These are phyloP conservation scores for Gadus chalcogrammus DNA, from an alignment of 2,113 vertebrate genomes.

Conservation along the genomic window DNA sequence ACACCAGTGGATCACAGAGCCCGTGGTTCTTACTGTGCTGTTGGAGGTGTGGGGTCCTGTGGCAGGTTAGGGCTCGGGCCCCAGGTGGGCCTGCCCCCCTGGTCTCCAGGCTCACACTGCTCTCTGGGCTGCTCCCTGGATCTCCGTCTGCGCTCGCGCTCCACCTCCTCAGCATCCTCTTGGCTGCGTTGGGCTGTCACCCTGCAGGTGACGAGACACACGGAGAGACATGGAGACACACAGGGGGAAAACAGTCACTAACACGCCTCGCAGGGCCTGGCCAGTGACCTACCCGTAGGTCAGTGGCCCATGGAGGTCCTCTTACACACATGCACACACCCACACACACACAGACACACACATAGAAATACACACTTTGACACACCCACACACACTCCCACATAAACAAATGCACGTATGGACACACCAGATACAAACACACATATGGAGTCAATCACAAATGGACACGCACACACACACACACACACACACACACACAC, in stretches of 20 bases:
- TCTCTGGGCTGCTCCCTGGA: slow-evolving; percentile 65
- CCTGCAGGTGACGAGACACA: slow-evolving; percentile 56
- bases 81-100: slow-evolving; percentile 2
- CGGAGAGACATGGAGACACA: neutral
- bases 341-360: too few species aligned
- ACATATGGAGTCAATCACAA: too few species aligned
- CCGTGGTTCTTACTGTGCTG: neutral
- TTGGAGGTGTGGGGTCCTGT: slow-evolving; percentile 7
- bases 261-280: neutral
- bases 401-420: too few species aligned
- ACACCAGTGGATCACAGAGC: neutral
- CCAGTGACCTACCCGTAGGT: too few species aligned
- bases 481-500: neutral
- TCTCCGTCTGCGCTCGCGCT: slow-evolving; percentile 70
- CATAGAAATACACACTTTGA: neutral
- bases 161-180: slow-evolving; percentile 83
- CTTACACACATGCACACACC: too few species aligned
- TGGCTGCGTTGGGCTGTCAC: slow-evolving; percentile 80
- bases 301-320: too few species aligned
- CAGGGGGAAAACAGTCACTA: neutral
- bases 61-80: slow-evolving; percentile 12
- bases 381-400: neutral
- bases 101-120: slow-evolving; percentile 5
- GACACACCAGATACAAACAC: neutral
- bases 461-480: neutral